Conservation (phyloP, 2,888 invertebrate genomes). For the Lamproptera curius region DNA sequence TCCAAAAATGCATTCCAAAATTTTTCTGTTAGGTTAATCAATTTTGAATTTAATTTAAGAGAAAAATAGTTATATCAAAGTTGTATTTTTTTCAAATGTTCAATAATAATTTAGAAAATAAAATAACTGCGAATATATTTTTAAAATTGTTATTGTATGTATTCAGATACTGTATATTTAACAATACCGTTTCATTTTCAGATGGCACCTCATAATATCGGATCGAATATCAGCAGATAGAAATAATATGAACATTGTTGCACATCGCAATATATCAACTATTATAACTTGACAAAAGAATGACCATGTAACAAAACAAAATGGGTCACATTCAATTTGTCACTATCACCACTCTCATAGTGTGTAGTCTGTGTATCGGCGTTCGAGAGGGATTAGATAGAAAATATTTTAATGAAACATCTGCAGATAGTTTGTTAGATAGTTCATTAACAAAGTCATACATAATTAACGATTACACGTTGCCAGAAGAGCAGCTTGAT, state of each 20-base stretch:
- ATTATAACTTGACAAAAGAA: conserved; percentile 1
- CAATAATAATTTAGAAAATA: too few species aligned
- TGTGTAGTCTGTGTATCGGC: conserved; percentile 12
- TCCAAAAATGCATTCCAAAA: too few species aligned
- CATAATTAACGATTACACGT: not conserved
- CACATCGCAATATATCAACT: not conserved
- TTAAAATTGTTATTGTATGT: too few species aligned
- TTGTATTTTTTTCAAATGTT: too few species aligned
- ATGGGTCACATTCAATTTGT: conserved; percentile 9
- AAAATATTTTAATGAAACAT: conserved; percentile 3
- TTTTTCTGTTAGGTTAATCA: too few species aligned
- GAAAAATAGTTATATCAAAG: too few species aligned
- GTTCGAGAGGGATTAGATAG: conserved; percentile 1
- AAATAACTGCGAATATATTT: too few species aligned
- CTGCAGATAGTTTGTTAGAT: conserved; percentile 1
- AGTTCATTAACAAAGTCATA: not conserved
- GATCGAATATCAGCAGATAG: not conserved
- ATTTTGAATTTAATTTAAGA: too few species aligned
- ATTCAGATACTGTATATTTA: too few species aligned
- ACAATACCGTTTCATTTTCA: conserved; percentile 8
- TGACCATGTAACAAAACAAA: not conserved
- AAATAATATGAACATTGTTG: conserved; percentile 3
- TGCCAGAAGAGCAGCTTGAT: not conserved
- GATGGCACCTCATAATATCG: conserved; percentile 1
- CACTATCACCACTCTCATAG: conserved; percentile 9